These are phyloP conservation scores for Psilopsiagon aurifrons DNA, from an alignment of 2,113 vertebrate genomes.

Conservation along the genomic window DNA sequence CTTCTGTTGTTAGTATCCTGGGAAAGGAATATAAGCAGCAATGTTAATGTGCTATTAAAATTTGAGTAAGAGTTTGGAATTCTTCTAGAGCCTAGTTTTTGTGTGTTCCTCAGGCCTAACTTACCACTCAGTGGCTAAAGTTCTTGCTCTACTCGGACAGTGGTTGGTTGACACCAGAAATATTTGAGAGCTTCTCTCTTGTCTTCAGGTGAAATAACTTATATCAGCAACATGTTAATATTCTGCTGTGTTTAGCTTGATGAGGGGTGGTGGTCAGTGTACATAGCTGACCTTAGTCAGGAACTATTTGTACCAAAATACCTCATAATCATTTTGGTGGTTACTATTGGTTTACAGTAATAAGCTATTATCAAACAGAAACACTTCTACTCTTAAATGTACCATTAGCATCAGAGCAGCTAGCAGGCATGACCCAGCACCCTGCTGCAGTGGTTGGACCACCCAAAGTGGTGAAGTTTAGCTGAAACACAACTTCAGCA, in stretches of 20 bases:
- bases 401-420: neutral
- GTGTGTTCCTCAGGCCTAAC: neutral
- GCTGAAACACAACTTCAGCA: neutral
- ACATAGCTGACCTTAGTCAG: neutral
- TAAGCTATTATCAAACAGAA: neutral
- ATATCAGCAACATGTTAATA: accelerated
- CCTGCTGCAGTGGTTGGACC: neutral
- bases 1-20: neutral
- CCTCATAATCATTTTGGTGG: neutral
- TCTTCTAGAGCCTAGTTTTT: neutral
- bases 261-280: accelerated
- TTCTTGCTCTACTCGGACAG: accelerated
- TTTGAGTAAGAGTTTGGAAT: neutral
- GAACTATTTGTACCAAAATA: neutral
- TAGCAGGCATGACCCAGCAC: neutral
- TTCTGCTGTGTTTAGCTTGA: neutral
- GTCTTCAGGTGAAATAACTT: neutral
- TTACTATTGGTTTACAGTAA: neutral
- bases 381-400: neutral
- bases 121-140: neutral
- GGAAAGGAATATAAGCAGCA: neutral
- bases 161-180: neutral
- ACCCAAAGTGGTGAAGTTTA: neutral
- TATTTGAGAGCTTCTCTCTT: neutral
- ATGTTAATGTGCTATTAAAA: neutral